Conservation (phyloP, 2,888 invertebrate species). For the Erebia ligea region DNA sequence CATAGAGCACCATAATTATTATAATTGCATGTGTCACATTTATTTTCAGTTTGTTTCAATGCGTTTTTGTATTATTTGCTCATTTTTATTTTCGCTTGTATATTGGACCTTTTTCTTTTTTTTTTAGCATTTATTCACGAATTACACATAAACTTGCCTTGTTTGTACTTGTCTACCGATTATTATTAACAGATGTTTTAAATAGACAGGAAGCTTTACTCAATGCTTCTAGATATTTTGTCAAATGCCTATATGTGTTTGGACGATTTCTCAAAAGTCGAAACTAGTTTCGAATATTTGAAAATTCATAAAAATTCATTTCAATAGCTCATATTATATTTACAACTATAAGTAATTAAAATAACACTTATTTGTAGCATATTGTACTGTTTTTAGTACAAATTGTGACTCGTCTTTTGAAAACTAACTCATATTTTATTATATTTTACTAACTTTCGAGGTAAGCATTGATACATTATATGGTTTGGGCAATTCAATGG, state of each 20-base stretch:
- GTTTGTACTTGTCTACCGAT: not conserved
- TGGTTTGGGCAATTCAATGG: slow-evolving; percentile 10
- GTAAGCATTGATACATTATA: slow-evolving; percentile 22
- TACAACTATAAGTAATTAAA: not conserved
- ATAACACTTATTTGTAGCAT: not conserved
- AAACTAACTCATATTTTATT: slow-evolving; percentile 8
- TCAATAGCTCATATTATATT: not conserved
- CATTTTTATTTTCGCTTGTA: slow-evolving; percentile 60
- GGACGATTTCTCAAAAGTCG: no score
- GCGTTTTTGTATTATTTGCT: slow-evolving; percentile 47
- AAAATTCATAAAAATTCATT: not conserved
- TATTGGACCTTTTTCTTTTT: slow-evolving; percentile 68
- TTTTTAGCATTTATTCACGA: slow-evolving; percentile 27
- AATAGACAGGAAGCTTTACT: not conserved
- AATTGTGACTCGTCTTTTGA: slow-evolving; percentile 12
- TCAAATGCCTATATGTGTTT: no score
- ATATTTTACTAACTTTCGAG: slow-evolving; percentile 29
- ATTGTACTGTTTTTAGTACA: not conserved
- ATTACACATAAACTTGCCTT: not conserved
- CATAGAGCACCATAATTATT: no score
- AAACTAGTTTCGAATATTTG: not conserved
- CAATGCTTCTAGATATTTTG: not conserved
- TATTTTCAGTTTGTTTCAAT: slow-evolving; percentile 44
- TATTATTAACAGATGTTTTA: not conserved
- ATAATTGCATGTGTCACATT: slow-evolving; percentile 28